phyloP scores from a whole-genome alignment of 1,140 invertebrate species.

The Trichonephila clavata region DNA sequence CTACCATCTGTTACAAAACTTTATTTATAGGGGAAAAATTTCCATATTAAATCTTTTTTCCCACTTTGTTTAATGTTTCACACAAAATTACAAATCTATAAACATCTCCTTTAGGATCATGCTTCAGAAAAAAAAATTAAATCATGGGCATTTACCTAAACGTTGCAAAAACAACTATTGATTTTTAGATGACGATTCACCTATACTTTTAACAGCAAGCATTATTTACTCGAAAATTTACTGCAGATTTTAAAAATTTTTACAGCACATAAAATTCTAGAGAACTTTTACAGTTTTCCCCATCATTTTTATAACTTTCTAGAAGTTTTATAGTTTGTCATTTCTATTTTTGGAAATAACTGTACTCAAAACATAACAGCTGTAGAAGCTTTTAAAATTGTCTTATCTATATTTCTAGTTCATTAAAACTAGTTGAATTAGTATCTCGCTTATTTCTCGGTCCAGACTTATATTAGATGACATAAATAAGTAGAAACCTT shows the following conservation, averaged over 20 bases:
- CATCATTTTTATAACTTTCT: constrained; percentile 14
- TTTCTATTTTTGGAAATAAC: background rate
- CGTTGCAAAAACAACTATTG: background rate
- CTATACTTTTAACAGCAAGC: background rate
- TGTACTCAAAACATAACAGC: background rate
- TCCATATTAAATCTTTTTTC: too few relatives aligned
- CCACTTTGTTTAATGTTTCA: background rate
- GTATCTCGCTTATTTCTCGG: too few relatives aligned
- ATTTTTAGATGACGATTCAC: background rate
- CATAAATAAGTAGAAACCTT: too few relatives aligned
- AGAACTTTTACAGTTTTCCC: background rate
- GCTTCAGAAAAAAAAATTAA: background rate
- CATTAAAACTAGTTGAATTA: background rate
- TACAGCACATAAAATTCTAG: constrained; percentile 41
- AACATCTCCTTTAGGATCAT: background rate
- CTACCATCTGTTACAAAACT: too few relatives aligned
- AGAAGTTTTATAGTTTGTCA: constrained; percentile 24
- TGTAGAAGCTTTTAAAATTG: background rate
- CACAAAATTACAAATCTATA: background rate
- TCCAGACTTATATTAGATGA: too few relatives aligned
- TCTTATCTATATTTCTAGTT: background rate
- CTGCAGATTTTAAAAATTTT: constrained; percentile 32
- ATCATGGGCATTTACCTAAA: background rate
- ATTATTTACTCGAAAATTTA: constrained; percentile 10
- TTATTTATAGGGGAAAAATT: too few relatives aligned